phyloP scores from a whole-genome alignment of 2,113 vertebrate genomes.

The Grammomys surdaster region DNA sequence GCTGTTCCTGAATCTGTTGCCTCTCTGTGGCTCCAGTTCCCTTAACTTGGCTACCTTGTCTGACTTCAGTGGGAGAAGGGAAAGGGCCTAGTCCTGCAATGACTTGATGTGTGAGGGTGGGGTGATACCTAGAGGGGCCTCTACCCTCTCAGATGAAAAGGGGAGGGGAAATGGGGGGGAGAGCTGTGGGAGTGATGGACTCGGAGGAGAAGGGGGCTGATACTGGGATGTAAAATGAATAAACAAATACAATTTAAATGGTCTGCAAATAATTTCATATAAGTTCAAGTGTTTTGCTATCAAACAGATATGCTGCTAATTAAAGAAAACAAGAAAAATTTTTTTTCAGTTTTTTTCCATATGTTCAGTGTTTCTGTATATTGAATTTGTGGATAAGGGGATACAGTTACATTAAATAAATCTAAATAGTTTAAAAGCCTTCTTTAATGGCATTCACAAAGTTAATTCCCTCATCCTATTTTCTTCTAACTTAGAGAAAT shows the following conservation, averaged over 20 bases:
- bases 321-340: background rate
- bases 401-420: background rate
- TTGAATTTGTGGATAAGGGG: background rate
- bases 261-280: background rate
- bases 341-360: background rate
- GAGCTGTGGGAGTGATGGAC: too few species aligned
- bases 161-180: too few species aligned
- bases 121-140: too few species aligned
- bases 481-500: background rate
- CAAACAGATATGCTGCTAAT: constrained; percentile 15
- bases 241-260: background rate
- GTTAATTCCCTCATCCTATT: constrained; percentile 47
- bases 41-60: too few species aligned
- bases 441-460: background rate
- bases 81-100: too few species aligned
- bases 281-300: constrained; percentile 24
- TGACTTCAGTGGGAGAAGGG: too few species aligned
- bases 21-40: too few species aligned
- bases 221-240: too few species aligned
- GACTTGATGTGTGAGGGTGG: too few species aligned
- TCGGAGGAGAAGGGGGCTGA: too few species aligned
- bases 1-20: too few species aligned
- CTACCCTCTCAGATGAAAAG: too few species aligned
- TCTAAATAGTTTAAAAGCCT: background rate
- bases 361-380: constrained; percentile 41